Conservation (phyloP, 2,113 vertebrate species). For the Chaetura pelagica region DNA sequence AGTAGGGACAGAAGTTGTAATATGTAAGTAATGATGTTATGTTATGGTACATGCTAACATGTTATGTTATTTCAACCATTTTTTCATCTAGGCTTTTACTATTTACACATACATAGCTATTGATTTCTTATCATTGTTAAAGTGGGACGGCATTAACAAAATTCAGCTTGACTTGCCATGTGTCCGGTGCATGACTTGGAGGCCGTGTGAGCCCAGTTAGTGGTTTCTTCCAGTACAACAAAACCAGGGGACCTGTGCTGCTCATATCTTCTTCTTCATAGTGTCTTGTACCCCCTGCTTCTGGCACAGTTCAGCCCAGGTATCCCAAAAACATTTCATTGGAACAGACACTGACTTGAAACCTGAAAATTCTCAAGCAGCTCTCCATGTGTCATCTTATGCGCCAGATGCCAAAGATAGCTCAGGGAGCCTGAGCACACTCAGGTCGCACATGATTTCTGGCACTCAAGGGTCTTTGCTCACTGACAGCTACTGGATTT, state of each 20-base stretch:
- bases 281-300: neutral
- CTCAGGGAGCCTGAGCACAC: neutral
- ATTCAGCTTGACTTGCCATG: neutral
- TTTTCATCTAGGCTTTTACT: neutral
- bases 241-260: neutral
- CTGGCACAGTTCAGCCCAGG: neutral
- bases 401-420: neutral
- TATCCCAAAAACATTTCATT: neutral
- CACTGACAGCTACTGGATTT: neutral
- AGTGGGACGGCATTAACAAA: neutral
- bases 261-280: neutral
- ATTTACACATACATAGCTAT: neutral
- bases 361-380: neutral
- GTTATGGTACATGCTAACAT: neutral
- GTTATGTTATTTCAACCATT: neutral
- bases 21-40: neutral
- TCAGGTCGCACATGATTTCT: neutral
- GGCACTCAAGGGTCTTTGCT: neutral
- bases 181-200: neutral
- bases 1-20: neutral
- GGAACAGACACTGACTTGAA: neutral
- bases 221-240: neutral
- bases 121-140: neutral
- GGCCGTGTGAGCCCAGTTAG: neutral
- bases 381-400: neutral